Evolutionary conservation across 2,797 vertebrate species (phyloP).

Genomic region (Arnoldichthys spilopterus): DNA sequence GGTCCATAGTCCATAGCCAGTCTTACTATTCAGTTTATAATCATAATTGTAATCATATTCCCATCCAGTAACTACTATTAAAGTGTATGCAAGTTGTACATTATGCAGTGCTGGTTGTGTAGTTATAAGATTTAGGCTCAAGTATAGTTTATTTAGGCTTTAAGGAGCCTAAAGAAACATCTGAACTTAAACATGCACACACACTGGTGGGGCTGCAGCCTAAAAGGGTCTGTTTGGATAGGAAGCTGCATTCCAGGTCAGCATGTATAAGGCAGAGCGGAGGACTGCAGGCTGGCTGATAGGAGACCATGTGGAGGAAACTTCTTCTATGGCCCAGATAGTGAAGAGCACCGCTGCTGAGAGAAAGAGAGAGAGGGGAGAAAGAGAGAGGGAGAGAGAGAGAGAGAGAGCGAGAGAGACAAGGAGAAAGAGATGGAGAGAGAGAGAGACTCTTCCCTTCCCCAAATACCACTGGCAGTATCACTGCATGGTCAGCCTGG

Average conservation of each 20-base stretch:
- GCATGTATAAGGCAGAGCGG: conserved; percentile 14
- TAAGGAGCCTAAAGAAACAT: background rate
- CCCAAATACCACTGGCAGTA: conserved; percentile 13
- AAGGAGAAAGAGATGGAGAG: background rate
- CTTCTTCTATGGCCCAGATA: conserved; percentile 40
- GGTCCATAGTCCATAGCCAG: no score
- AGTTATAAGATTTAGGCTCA: background rate
- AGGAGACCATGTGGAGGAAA: conserved; percentile 19
- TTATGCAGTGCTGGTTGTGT: no score
- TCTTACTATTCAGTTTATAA: no score
- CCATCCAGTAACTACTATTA: no score
- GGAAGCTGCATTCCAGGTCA: background rate
- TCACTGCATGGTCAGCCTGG: conserved; percentile 1
- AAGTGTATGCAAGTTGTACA: no score
- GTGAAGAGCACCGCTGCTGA: conserved; percentile 25
- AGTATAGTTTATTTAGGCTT: background rate
- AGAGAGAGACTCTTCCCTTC: background rate
- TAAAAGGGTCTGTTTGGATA: conserved; percentile 1
- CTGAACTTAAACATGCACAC: background rate
- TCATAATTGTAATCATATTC: no score
- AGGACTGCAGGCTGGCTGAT: conserved; percentile 4
- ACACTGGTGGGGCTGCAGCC: background rate
- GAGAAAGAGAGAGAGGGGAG: background rate
- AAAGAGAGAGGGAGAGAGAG: background rate
- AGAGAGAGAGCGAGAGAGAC: background rate